These are phyloP conservation scores for Apodemus speciosus DNA, from an alignment of 2,113 vertebrate genomes.

Conservation along the genomic window DNA sequence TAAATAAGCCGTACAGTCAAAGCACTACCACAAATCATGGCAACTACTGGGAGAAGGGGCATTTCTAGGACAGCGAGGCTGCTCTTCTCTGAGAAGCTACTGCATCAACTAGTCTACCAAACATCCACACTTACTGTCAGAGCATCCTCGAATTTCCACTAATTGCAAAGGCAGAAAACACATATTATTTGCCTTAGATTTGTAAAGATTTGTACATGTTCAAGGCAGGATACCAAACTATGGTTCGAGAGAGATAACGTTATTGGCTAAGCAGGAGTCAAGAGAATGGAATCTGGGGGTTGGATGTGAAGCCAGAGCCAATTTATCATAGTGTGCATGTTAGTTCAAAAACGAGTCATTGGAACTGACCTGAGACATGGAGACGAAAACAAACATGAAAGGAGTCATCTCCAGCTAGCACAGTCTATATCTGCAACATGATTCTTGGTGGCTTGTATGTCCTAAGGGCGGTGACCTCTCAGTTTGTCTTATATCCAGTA, in stretches of 20 bases:
- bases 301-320: not conserved
- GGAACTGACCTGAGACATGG: not conserved
- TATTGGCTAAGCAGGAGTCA: not conserved
- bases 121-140: constrained; percentile 69
- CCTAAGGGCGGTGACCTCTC: not conserved
- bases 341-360: not conserved
- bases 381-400: not conserved
- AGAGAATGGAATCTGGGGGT: not conserved
- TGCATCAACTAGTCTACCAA: not conserved
- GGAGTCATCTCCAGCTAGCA: constrained; percentile 1
- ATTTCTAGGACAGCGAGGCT: not conserved
- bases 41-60: constrained; percentile 32
- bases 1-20: constrained; percentile 57
- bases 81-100: constrained; percentile 1
- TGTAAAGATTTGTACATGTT: constrained; percentile 22
- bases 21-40: constrained; percentile 17
- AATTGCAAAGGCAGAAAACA: constrained; percentile 72
- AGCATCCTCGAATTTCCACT: constrained; percentile 66
- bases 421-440: not conserved
- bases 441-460: not conserved
- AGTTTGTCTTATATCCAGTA: not conserved
- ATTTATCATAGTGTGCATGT: not conserved
- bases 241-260: not conserved
- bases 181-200: constrained; percentile 39
- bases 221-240: not conserved